Evolutionary conservation across 2,888 invertebrate genomes (phyloP).

Genomic region (Homarus gammarus): DNA sequence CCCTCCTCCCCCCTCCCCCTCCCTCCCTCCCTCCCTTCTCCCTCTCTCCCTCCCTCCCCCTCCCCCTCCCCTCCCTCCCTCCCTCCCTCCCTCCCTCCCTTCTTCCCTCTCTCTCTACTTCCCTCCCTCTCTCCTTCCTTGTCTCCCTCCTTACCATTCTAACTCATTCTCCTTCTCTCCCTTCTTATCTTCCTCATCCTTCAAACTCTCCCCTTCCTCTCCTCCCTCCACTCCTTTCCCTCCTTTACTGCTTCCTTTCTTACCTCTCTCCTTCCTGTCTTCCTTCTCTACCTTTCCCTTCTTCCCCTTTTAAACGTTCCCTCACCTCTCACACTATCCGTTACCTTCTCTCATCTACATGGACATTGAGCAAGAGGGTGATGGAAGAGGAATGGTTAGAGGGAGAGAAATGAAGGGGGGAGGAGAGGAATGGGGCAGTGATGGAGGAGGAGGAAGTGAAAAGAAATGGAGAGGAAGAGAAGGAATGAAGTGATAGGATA

Average conservation of each 20-base stretch:
- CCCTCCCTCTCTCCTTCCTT: not conserved
- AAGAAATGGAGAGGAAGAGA: too few relatives aligned
- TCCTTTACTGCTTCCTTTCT: not conserved
- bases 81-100: not conserved
- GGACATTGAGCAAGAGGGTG: too few relatives aligned
- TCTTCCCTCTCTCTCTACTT: too few relatives aligned
- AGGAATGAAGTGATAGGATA: too few relatives aligned
- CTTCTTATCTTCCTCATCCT: not conserved
- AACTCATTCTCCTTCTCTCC: not conserved
- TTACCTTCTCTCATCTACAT: too few relatives aligned
- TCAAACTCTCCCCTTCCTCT: too few relatives aligned
- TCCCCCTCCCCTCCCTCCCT: not conserved
- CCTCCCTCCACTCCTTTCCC: not conserved
- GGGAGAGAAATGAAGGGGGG: too few relatives aligned
- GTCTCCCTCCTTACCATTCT: not conserved
- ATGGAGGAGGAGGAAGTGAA: too few relatives aligned
- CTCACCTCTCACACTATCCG: too few relatives aligned
- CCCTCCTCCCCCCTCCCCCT: not conserved
- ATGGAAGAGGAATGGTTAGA: too few relatives aligned
- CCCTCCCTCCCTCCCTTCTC: not conserved
- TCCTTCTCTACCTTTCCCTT: not conserved
- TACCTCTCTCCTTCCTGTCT: not conserved
- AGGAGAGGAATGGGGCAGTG: too few relatives aligned
- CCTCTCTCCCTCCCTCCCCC: not conserved
- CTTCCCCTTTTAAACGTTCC: too few relatives aligned